These are phyloP conservation scores for Dicyrtoma fusca DNA, from an alignment of 2,888 invertebrate species.

Conservation along the genomic window DNA sequence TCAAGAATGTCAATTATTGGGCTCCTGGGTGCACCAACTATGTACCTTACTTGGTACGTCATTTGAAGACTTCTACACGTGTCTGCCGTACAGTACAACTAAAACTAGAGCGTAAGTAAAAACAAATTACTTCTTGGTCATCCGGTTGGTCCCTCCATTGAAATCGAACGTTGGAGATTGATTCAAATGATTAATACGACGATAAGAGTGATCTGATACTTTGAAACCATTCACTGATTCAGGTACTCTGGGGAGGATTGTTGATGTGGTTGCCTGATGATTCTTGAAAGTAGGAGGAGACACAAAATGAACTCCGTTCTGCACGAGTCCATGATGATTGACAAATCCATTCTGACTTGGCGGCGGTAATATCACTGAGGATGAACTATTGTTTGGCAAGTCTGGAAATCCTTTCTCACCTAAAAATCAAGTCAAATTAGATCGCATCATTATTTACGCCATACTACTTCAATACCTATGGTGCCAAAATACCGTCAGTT, in stretches of 20 bases:
- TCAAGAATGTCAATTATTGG: too few relatives aligned
- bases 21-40: too few relatives aligned
- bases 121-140: slow-evolving; percentile 46
- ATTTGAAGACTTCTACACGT: too few relatives aligned
- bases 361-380: slow-evolving; percentile 48
- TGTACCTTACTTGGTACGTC: too few relatives aligned
- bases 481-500: too few relatives aligned
- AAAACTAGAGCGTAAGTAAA: neutral
- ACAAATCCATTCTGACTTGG: slow-evolving; percentile 54
- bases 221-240: slow-evolving; percentile 57
- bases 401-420: slow-evolving; percentile 57
- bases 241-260: slow-evolving; percentile 57
- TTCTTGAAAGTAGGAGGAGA: slow-evolving; percentile 45
- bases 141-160: slow-evolving; percentile 57
- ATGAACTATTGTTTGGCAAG: slow-evolving; percentile 52
- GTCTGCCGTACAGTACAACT: too few relatives aligned
- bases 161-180: slow-evolving; percentile 56
- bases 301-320: slow-evolving; percentile 53
- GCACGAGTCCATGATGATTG: slow-evolving; percentile 53
- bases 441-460: too few relatives aligned
- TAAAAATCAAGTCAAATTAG: slow-evolving; percentile 28
- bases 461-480: too few relatives aligned
- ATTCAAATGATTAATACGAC: slow-evolving; percentile 51
- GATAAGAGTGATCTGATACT: slow-evolving; percentile 56
- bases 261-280: slow-evolving; percentile 38